Evolutionary conservation across 2,797 vertebrate species (phyloP).

Genomic region (Gadopsis bispinosus): DNA sequence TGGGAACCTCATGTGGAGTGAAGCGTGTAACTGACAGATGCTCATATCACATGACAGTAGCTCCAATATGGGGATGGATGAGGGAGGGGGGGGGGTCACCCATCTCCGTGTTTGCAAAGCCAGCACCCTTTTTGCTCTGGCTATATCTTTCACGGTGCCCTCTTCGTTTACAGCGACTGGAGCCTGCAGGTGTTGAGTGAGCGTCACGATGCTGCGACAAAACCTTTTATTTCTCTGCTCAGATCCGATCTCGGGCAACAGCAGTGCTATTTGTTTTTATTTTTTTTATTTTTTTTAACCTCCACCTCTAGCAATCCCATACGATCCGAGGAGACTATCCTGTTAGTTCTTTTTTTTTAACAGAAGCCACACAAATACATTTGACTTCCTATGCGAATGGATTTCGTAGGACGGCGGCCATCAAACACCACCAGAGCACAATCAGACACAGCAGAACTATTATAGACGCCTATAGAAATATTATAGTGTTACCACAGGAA

Average conservation of each 20-base stretch:
- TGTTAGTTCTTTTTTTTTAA: too few species aligned
- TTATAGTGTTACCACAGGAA: constrained; percentile 51
- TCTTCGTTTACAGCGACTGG: constrained; percentile 70
- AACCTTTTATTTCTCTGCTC: constrained; percentile 52
- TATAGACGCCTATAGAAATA: constrained; percentile 57
- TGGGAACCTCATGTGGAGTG: constrained; percentile 48
- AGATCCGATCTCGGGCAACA: constrained; percentile 27
- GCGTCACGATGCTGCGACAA: constrained; percentile 54
- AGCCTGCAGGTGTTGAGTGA: constrained; percentile 82
- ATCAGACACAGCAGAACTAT: constrained; percentile 33
- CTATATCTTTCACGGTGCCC: constrained; percentile 77
- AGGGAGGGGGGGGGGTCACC: constrained; percentile 22
- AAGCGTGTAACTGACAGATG: constrained; percentile 59
- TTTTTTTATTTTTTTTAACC: not conserved
- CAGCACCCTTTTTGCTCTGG: constrained; percentile 63
- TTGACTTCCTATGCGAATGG: not conserved
- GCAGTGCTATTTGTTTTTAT: not conserved
- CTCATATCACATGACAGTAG: constrained; percentile 70
- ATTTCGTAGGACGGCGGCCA: constrained; percentile 1
- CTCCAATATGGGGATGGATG: constrained; percentile 50
- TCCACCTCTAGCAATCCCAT: not conserved
- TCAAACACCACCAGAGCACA: constrained; percentile 15
- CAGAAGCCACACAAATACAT: not conserved
- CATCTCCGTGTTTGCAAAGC: constrained; percentile 76
- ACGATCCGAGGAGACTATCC: not conserved